phyloP scores from a whole-genome alignment of 2,113 vertebrate species.

The Picathartes gymnocephalus region DNA sequence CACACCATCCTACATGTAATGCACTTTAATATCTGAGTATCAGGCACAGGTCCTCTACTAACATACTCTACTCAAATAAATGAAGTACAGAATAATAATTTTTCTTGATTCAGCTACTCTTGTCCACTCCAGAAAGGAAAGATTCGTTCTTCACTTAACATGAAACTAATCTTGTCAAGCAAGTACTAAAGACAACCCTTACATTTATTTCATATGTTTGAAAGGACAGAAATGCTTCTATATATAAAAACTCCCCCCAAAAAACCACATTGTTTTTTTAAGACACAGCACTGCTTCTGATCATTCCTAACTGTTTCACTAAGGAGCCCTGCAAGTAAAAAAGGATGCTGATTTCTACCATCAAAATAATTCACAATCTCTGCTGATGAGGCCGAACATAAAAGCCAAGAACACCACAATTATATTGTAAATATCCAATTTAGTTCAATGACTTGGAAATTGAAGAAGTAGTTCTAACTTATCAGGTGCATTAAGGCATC shows the following conservation, averaged over 20 bases:
- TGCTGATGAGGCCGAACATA: neutral
- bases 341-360: neutral
- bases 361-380: neutral
- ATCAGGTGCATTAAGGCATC: neutral
- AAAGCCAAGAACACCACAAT: neutral
- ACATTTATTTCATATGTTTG: neutral
- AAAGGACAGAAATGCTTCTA: neutral
- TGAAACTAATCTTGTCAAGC: neutral
- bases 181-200: neutral
- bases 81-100: accelerated
- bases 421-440: neutral
- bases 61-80: neutral
- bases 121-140: neutral
- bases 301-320: neutral
- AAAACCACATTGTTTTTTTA: neutral
- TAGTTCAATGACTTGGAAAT: neutral
- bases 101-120: neutral
- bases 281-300: neutral
- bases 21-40: neutral
- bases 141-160: neutral
- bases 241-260: neutral
- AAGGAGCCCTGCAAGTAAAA: neutral
- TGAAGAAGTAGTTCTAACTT: neutral
- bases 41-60: neutral
- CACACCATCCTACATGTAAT: neutral